Conservation (phyloP, 2,797 vertebrate species). For the Arctocebus calabarensis region DNA sequence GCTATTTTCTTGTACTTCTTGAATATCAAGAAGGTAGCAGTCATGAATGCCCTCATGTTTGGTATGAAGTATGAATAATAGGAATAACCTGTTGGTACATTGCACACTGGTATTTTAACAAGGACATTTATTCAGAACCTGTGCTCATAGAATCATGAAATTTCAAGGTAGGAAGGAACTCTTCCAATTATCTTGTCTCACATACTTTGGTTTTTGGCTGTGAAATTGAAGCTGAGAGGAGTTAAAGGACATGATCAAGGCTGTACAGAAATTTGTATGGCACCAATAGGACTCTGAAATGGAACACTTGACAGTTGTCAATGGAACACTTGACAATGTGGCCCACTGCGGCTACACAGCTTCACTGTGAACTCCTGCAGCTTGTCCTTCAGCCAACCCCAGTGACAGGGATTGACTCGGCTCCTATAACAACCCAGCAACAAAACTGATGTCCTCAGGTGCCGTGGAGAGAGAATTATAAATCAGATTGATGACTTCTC, state of each 20-base stretch:
- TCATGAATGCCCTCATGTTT: background rate
- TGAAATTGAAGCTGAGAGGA: background rate
- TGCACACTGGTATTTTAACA: background rate
- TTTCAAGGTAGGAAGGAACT: background rate
- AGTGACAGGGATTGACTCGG: no score
- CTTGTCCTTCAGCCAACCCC: background rate
- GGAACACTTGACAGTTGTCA: background rate
- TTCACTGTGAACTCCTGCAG: background rate
- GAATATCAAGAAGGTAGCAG: background rate
- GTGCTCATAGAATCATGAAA: background rate
- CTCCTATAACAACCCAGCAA: background rate
- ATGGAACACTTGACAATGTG: background rate
- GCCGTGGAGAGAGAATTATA: background rate
- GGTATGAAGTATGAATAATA: background rate
- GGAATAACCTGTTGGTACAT: background rate
- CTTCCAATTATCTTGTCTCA: background rate
- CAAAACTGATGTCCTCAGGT: background rate
- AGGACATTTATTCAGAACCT: background rate
- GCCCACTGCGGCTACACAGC: background rate
- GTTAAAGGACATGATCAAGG: background rate
- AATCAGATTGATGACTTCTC: background rate
- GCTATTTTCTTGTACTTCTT: background rate
- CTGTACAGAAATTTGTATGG: background rate
- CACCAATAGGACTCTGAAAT: background rate
- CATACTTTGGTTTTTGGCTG: background rate